Evolutionary conservation across 64 coral and sea anemone genomes (phyloP).

Genomic region (Dendrophyllia cribrosa): DNA sequence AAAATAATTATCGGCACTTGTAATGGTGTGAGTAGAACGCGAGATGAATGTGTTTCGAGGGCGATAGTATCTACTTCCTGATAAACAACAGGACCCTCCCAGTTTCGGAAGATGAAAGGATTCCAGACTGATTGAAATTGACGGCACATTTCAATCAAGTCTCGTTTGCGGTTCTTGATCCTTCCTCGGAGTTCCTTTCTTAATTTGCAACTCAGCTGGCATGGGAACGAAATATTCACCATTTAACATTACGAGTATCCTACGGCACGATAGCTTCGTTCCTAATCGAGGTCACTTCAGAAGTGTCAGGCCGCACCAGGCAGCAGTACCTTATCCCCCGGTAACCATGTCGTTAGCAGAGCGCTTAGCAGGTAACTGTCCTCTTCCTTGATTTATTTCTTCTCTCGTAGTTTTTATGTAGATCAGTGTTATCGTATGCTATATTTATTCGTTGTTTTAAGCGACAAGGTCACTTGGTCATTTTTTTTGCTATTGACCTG

Average conservation of each 20-base stretch:
- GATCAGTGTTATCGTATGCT: neutral
- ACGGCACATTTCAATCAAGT: constrained; percentile 9
- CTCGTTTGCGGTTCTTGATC: constrained; percentile 56
- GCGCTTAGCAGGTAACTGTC: constrained; percentile 32
- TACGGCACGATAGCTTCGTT: constrained; percentile 8
- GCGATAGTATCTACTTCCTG: constrained; percentile 45
- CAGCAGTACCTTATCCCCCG: neutral
- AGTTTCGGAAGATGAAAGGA: constrained; percentile 53
- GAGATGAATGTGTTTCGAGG: neutral
- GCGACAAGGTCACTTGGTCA: constrained; percentile 11
- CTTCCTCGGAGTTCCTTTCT: constrained; percentile 43
- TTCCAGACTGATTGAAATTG: constrained; percentile 19
- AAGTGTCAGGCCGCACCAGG: neutral
- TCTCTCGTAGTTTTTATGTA: neutral
- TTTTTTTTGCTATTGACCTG: constrained; percentile 30
- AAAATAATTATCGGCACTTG: constrained; percentile 5
- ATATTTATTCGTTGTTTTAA: neutral
- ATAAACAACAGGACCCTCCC: constrained; percentile 39
- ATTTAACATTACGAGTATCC: constrained; percentile 31
- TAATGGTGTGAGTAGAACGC: neutral
- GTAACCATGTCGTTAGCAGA: constrained; percentile 27
- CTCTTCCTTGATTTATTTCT: neutral
- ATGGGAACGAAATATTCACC: constrained; percentile 48
- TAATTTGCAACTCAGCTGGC: constrained; percentile 36
- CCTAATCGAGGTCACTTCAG: constrained; percentile 28